These are phyloP conservation scores for Elephas maximus DNA, from an alignment of 2,113 vertebrate species.

Conservation along the genomic window DNA sequence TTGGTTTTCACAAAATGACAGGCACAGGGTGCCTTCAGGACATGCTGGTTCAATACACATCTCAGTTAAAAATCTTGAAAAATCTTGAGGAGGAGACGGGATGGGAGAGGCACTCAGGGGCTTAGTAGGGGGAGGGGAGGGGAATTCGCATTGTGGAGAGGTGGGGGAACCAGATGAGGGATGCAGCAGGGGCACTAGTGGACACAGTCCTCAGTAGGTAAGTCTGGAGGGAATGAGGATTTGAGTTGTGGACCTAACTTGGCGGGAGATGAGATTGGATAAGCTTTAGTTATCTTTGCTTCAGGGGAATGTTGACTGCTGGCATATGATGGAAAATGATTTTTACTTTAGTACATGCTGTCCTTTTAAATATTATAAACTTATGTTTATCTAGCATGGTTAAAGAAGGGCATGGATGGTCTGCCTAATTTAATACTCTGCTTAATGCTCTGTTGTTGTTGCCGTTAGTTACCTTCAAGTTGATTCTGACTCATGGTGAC, in stretches of 20 bases:
- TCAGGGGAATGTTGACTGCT: neutral
- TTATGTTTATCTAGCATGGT: conserved; percentile 50
- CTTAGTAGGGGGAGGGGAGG: neutral
- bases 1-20: conserved; percentile 40
- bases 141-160: neutral
- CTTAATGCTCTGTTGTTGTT: conserved; percentile 23
- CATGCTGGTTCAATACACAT: neutral
- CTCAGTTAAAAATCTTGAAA: neutral
- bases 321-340: conserved; percentile 47
- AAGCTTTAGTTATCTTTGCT: conserved; percentile 68
- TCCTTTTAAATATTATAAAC: conserved; percentile 67
- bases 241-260: conserved; percentile 21
- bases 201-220: neutral
- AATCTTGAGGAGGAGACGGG: neutral
- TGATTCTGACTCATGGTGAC: neutral
- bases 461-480: neutral
- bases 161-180: neutral
- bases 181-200: neutral
- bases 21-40: neutral
- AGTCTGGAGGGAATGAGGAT: neutral
- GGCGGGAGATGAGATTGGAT: neutral
- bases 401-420: conserved; percentile 43
- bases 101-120: neutral
- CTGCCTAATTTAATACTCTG: conserved; percentile 61
- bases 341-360: conserved; percentile 63